Percentiles rank a stretch among this genome's conserved stretches.
phyloP scores from a whole-genome alignment of 2,113 vertebrate genomes.

The Isichthys henryi region DNA sequence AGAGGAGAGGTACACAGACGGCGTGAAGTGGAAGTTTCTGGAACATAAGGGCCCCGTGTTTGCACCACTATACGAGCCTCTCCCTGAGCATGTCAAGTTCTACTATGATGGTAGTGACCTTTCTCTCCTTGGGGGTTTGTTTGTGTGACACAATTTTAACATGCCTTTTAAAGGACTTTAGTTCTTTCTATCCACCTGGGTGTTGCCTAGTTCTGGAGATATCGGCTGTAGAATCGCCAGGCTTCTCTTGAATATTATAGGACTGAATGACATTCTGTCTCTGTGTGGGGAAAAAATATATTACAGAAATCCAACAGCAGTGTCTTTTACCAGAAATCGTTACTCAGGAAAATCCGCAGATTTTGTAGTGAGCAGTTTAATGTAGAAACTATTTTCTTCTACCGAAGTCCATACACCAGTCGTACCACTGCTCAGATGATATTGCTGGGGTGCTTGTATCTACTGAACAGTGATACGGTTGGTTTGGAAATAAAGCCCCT shows the following conservation, averaged over 20 bases:
- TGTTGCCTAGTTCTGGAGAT: background rate
- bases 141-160: background rate
- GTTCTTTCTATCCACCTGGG: background rate
- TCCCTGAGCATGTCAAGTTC: slow-evolving; percentile 85
- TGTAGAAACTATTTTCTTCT: background rate
- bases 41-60: slow-evolving; percentile 98
- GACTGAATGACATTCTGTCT: background rate
- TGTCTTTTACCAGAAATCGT: background rate
- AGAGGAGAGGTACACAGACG: slow-evolving; percentile 91
- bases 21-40: slow-evolving; percentile 92
- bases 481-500: background rate
- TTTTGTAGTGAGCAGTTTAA: background rate
- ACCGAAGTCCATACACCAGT: background rate
- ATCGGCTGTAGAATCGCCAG: background rate
- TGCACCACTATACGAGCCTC: slow-evolving; percentile 87
- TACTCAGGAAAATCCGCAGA: background rate
- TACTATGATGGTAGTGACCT: slow-evolving; percentile 82
- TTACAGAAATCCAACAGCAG: background rate
- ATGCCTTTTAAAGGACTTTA: background rate
- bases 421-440: background rate
- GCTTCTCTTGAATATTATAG: background rate
- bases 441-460: background rate
- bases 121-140: background rate
- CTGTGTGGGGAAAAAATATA: background rate
- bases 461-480: background rate